phyloP scores from a whole-genome alignment of 1,140 invertebrate species.

The Trichomalopsis sarcophagae region DNA sequence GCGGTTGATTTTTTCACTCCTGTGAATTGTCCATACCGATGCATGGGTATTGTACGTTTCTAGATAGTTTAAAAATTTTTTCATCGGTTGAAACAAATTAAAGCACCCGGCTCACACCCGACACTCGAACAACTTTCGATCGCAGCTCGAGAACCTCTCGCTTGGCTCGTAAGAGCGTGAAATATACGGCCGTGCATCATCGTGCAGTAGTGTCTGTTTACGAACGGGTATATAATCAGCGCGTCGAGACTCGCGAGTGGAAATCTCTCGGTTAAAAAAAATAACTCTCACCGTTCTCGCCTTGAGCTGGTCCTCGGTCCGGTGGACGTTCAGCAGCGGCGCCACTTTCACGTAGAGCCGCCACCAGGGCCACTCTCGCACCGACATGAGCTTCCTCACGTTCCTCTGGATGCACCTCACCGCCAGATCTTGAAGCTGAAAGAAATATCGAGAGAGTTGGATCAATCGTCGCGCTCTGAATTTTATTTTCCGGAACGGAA shows the following conservation, averaged over 20 bases:
- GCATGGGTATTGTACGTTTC: no score
- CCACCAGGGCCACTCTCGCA: conserved; percentile 97
- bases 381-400: conserved; percentile 91
- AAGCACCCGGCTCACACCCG: no score
- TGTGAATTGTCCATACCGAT: no score
- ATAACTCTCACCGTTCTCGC: conserved; percentile 80
- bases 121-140: background rate
- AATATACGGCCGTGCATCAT: background rate
- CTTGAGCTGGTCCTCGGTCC: conserved; percentile 92
- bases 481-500: background rate
- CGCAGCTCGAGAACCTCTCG: background rate
- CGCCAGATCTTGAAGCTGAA: conserved; percentile 87
- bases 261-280: background rate
- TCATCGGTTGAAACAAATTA: no score
- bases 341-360: conserved; percentile 91
- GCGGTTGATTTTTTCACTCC: background rate
- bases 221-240: background rate
- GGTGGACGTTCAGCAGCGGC: conserved; percentile 92
- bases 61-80: no score
- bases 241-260: background rate
- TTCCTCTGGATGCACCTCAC: conserved; percentile 95
- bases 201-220: background rate
- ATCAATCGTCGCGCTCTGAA: background rate
- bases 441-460: background rate
- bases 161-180: background rate